Conservation (phyloP, 2,113 vertebrate genomes). For the Scytalopus superciliaris region DNA sequence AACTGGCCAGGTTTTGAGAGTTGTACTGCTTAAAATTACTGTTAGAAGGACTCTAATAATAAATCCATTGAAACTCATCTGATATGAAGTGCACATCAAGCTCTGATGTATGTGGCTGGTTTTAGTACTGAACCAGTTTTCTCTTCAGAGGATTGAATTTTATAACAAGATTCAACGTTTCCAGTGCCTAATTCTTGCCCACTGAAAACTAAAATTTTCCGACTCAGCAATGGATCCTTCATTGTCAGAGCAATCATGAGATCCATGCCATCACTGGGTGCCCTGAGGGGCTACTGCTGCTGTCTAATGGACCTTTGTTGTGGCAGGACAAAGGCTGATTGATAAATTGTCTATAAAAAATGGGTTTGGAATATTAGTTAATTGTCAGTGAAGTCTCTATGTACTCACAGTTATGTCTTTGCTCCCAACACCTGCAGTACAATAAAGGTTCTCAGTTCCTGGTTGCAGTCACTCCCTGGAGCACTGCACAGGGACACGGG, state of each 20-base stretch:
- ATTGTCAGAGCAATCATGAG: conserved; percentile 2
- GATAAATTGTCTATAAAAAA: conserved; percentile 44
- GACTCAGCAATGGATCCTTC: not conserved
- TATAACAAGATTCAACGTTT: not conserved
- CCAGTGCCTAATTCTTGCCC: not conserved
- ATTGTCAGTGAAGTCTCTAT: conserved; percentile 29
- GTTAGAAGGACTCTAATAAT: not conserved
- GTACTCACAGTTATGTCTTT: not conserved
- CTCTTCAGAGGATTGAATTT: not conserved
- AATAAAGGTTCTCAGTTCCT: not conserved
- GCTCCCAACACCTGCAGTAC: not conserved
- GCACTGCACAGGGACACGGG: not conserved
- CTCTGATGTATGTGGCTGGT: not conserved
- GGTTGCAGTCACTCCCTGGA: not conserved
- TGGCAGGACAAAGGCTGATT: conserved; percentile 25
- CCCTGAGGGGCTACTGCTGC: not conserved
- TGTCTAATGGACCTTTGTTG: conserved; percentile 20
- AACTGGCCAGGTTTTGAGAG: not conserved
- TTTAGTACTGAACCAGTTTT: not conserved
- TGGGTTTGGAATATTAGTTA: conserved; percentile 14
- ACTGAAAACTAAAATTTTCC: not conserved
- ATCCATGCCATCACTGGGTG: not conserved
- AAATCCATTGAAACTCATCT: not conserved
- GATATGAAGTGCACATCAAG: not conserved
- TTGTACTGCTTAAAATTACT: not conserved